These are phyloP conservation scores for Brachyhypopomus occidentalis DNA, from an alignment of 2,113 vertebrate species.

Conservation along the genomic window DNA sequence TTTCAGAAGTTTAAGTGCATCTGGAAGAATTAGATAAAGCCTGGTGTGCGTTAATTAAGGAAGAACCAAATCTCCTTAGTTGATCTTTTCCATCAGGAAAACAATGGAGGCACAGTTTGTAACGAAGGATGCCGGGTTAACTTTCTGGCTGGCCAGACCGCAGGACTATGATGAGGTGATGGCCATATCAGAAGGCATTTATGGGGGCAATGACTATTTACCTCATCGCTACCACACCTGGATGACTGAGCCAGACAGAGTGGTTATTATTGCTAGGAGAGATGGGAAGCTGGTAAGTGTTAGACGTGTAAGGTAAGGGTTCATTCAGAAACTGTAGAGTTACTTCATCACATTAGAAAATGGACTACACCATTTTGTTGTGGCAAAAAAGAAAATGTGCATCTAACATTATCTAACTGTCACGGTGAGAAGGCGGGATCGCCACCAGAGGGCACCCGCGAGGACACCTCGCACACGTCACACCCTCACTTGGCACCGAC, in stretches of 20 bases:
- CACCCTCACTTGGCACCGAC: too few species aligned
- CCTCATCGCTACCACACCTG: constrained; percentile 58
- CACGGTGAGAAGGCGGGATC: too few species aligned
- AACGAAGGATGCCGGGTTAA: constrained; percentile 55
- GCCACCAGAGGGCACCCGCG: too few species aligned
- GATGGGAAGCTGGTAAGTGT: constrained; percentile 50
- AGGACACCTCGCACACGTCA: too few species aligned
- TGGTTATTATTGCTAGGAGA: constrained; percentile 58
- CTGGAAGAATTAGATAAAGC: too few species aligned
- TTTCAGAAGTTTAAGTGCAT: too few species aligned
- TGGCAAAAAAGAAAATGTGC: not conserved
- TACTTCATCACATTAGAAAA: too few species aligned
- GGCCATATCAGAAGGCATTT: constrained; percentile 58
- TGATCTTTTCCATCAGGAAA: not conserved
- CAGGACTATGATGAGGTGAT: constrained; percentile 62
- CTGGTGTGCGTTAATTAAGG: too few species aligned
- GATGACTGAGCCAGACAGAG: constrained; percentile 57
- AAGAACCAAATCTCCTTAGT: not conserved
- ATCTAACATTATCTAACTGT: too few species aligned
- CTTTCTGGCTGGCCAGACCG: constrained; percentile 56
- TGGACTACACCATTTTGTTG: not conserved
- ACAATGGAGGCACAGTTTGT: constrained; percentile 50
- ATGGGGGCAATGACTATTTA: constrained; percentile 59
- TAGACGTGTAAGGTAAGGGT: too few species aligned
- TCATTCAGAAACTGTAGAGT: not conserved